These are phyloP conservation scores for Sebastes nivosus DNA, from an alignment of 2,797 vertebrate species.

Conservation along the genomic window DNA sequence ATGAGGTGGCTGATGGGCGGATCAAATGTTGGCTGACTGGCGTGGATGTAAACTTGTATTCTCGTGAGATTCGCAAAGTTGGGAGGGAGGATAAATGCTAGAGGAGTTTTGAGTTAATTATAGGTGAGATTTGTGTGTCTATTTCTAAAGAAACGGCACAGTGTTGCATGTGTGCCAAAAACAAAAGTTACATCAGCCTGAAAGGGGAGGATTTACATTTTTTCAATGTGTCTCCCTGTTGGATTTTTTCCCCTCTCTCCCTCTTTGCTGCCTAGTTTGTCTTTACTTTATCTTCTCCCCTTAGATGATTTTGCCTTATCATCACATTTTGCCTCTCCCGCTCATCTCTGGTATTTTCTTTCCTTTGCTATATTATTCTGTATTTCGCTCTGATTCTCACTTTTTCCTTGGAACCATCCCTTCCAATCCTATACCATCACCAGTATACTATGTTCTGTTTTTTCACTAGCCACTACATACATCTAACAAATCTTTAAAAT, in stretches of 20 bases:
- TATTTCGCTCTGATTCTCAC: slow-evolving; percentile 14
- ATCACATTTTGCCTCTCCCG: slow-evolving; percentile 13
- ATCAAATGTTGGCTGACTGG: slow-evolving; percentile 55
- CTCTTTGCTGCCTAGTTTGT: slow-evolving; percentile 6
- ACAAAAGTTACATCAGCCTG: neutral
- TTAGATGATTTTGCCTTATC: slow-evolving; percentile 21
- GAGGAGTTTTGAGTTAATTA: neutral
- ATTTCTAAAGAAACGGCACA: neutral
- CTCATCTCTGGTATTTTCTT: slow-evolving; percentile 9
- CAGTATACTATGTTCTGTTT: neutral
- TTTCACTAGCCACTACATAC: neutral
- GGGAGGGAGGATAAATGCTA: neutral
- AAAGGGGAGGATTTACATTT: slow-evolving; percentile 1
- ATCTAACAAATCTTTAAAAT: neutral
- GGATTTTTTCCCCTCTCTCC: neutral
- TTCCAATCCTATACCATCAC: neutral
- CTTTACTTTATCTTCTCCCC: slow-evolving; percentile 32
- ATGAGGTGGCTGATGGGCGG: slow-evolving; percentile 56
- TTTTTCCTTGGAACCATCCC: neutral
- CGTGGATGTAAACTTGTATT: slow-evolving; percentile 37
- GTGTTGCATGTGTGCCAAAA: neutral
- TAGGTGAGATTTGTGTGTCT: neutral
- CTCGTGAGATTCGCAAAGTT: neutral
- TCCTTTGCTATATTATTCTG: slow-evolving; percentile 2
- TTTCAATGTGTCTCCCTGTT: neutral